Base-by-base conservation (phyloP, 2,113 vertebrate species). In the Odocoileus virginianus region DNA sequence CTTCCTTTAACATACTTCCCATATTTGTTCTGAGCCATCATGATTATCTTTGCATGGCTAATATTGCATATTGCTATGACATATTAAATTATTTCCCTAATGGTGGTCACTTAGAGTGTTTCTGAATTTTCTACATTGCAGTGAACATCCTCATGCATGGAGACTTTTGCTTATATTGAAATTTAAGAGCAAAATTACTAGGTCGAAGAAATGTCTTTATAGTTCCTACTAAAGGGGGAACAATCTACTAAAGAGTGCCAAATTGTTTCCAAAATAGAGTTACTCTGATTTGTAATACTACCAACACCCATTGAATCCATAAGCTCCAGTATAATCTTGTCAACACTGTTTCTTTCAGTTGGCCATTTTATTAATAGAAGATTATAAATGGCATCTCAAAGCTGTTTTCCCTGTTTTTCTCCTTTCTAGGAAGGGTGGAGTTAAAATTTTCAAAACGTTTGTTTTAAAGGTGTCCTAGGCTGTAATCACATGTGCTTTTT, bases 321-420 rank as follows among this genome's bases (percentile, higher is more conserved):
- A 17, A 60, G 25, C 61, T 61, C 40, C n/a, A 52, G 83, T 5
- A 36, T 36, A 71, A 50, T 47, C 90, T 74, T 54, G 45, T 58
- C 82, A 67, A 47, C 89, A 27, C 15, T 33, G 81, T 25, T 40
- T 52, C 60, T 60, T 79, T n/a, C 52, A n/a, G 27, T 58, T 86
- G 82, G 83, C 90, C 89, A 6, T 76, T 96, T 91, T 95, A 76
- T 76, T 76, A 76, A 76, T 76, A 55, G 58, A 71, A 81, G 40
- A 78, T 96, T 84, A n/a, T 40, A 67, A 93, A 86, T 61, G 84
- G 25, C 25, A 83, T 86, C 87, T 89, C 67, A 60, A 58, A 82
- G 83, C 83, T 82, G 60, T 74, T 93, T 93, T 85, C 60, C 71
- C n/a, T 84, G 57, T 93, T 93, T 92, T 91, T 50, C 97, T 95